phyloP scores from a whole-genome alignment of 2,113 vertebrate genomes.

The Piprites chloris region DNA sequence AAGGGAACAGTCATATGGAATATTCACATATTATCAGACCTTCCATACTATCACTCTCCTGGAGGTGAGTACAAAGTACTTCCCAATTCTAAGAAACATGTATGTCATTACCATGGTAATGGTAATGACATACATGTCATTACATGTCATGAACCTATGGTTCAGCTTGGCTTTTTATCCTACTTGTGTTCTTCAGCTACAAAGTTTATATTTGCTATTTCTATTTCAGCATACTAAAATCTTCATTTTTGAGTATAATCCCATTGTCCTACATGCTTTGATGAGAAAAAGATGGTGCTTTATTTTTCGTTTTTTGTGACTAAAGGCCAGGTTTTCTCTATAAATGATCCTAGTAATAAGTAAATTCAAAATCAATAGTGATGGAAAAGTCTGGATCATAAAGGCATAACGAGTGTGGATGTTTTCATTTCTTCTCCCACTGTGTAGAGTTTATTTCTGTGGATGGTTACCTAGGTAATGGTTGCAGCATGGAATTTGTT shows the following conservation, averaged over 20 bases:
- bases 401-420: neutral
- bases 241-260: neutral
- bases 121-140: no score
- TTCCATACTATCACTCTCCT: neutral
- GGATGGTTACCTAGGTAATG: slow-evolving; percentile 14
- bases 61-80: neutral
- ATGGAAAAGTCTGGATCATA: neutral
- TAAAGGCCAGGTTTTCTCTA: neutral
- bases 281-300: neutral
- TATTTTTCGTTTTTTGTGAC: neutral
- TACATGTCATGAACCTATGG: neutral
- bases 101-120: neutral
- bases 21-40: neutral
- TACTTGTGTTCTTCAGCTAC: neutral
- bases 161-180: neutral
- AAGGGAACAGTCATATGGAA: neutral
- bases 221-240: neutral
- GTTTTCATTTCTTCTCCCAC: neutral
- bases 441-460: neutral
- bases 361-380: neutral
- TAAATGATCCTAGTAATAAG: neutral
- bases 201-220: neutral
- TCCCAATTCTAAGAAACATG: neutral
- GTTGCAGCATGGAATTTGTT: neutral
- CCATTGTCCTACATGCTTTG: neutral